Percentiles rank a stretch among this genome's conserved stretches.
Conservation (phyloP, 2,888 invertebrate species). For the Tanaodytes sp. region DNA sequence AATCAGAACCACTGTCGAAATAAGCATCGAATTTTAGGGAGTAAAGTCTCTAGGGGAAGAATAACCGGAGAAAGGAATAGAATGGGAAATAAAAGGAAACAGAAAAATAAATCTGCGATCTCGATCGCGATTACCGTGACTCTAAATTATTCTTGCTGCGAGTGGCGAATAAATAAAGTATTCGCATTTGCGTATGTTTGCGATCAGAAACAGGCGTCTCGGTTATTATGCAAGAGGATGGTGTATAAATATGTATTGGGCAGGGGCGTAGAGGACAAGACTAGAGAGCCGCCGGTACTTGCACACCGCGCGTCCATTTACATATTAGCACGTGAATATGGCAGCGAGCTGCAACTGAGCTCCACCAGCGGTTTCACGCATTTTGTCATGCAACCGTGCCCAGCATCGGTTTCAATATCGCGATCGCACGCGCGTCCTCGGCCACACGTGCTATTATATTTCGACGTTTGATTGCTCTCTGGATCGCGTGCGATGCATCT, state of each 20-base stretch:
- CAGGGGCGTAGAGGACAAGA: no score
- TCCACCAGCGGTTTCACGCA: constrained; percentile 23
- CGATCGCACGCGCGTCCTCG: constrained; percentile 11
- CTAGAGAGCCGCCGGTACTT: neutral
- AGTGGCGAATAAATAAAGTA: constrained; percentile 23
- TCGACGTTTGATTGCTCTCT: constrained; percentile 29
- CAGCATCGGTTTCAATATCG: constrained; percentile 28
- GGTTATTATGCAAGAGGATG: constrained; percentile 31
- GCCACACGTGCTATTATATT: constrained; percentile 33
- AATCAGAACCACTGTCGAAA: no score
- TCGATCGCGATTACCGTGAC: no score
- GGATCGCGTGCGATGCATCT: no score
- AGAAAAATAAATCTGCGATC: no score
- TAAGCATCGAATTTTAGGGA: no score
- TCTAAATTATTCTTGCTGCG: constrained; percentile 13
- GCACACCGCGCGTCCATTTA: constrained; percentile 23
- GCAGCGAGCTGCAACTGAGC: constrained; percentile 13
- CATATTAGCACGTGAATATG: constrained; percentile 31
- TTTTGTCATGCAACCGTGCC: constrained; percentile 27
- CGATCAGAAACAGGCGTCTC: constrained; percentile 30
- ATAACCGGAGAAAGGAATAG: no score
- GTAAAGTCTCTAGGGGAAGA: no score
- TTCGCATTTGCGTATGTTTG: constrained; percentile 26
- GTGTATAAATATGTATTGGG: constrained; percentile 34
- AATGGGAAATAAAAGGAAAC: no score